Conservation (phyloP, 30 jellyfish, hydroid and myxozoan genomes). For the Turritopsis rubra region DNA sequence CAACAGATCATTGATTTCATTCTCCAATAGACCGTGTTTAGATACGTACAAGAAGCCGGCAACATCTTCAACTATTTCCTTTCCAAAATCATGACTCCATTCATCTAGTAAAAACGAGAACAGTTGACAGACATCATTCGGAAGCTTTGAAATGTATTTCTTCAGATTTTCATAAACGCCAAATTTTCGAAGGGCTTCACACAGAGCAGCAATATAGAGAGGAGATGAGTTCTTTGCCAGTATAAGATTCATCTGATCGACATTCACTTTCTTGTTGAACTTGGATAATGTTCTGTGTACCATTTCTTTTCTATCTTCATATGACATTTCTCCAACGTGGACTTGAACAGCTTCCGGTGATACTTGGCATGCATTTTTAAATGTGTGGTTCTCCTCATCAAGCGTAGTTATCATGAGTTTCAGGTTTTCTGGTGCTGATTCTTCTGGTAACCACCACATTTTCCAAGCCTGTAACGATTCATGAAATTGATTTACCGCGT, state of each 20-base stretch:
- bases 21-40: not conserved
- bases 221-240: not conserved
- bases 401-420: not conserved
- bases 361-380: not conserved
- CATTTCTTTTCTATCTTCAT: conserved; percentile 1
- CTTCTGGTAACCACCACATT: conserved; percentile 12
- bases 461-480: not conserved
- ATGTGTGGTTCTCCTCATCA: not conserved
- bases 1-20: not conserved
- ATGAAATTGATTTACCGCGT: conserved; percentile 1
- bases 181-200: not conserved
- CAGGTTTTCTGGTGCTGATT: not conserved
- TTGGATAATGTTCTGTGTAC: not conserved
- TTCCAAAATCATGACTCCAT: not conserved
- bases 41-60: not conserved
- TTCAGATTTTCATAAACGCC: not conserved
- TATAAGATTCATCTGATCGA: not conserved
- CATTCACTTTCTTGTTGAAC: conserved; percentile 9
- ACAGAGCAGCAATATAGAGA: not conserved
- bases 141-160: not conserved
- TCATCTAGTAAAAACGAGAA: not conserved
- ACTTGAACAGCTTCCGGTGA: not conserved
- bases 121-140: not conserved
- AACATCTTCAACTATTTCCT: not conserved
- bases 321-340: not conserved